Percentiles rank a stretch among this genome's conserved stretches.
These are phyloP conservation scores for Laticauda laticaudata DNA, from an alignment of 2,113 vertebrate species.

Conservation along the genomic window DNA sequence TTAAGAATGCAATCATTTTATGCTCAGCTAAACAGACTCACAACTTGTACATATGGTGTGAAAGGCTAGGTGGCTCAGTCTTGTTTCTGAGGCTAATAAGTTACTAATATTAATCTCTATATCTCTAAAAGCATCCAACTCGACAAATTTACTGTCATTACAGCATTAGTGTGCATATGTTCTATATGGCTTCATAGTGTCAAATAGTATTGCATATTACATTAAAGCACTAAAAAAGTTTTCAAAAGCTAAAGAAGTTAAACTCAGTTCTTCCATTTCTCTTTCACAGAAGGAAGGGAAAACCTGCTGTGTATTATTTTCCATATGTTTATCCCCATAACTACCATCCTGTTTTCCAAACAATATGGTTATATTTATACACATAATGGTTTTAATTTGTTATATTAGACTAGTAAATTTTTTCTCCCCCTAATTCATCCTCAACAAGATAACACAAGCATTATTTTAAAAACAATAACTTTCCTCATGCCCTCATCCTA, in stretches of 20 bases:
- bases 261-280: slow-evolving; percentile 22
- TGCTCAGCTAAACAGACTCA: slow-evolving; percentile 17
- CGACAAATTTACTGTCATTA: slow-evolving; percentile 8
- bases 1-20: slow-evolving; percentile 10
- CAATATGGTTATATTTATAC: neutral
- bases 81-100: slow-evolving; percentile 20
- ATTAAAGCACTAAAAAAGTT: slow-evolving; percentile 30
- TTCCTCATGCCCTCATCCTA: neutral
- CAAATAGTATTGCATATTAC: slow-evolving; percentile 33
- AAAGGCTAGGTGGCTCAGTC: neutral
- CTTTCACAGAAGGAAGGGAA: neutral
- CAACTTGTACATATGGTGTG: neutral
- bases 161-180: neutral
- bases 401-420: neutral
- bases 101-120: neutral
- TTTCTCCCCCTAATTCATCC: neutral
- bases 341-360: neutral
- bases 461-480: neutral
- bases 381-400: neutral
- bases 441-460: neutral
- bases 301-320: neutral
- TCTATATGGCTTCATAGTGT: slow-evolving; percentile 13
- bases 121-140: neutral
- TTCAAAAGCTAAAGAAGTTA: slow-evolving; percentile 47
- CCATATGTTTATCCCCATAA: too few relatives aligned